Evolutionary conservation across 2,113 vertebrate genomes (phyloP).

Genomic region (Lepidothrix coronata): DNA sequence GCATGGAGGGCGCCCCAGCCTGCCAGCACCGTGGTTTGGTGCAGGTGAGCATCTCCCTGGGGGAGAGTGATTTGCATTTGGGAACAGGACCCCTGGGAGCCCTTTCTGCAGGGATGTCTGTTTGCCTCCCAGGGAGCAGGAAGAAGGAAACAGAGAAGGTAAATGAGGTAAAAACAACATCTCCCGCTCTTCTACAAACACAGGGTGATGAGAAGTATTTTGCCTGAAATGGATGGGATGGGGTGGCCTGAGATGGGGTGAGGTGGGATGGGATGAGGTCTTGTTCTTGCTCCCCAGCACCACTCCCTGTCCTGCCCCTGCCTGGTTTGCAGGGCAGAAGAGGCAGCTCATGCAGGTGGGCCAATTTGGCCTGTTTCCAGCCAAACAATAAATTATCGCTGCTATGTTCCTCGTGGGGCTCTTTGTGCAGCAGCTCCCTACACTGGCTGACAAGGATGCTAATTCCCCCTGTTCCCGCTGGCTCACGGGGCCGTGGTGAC

Average conservation of each 20-base stretch:
- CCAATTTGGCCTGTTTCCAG: not conserved
- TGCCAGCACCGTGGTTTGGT: accelerated
- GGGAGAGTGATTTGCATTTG: not conserved
- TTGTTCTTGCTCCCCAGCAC: not conserved
- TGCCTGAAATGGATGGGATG: not conserved
- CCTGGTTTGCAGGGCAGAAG: not conserved
- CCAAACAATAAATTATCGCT: not conserved
- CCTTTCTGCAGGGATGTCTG: not conserved
- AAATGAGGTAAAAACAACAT: not conserved
- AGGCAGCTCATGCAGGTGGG: not conserved
- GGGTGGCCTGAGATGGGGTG: not conserved
- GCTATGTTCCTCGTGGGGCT: not conserved
- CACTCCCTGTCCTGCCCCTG: not conserved
- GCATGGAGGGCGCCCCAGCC: not conserved
- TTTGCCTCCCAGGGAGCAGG: not conserved
- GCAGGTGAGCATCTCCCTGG: not conserved
- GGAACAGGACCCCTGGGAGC: not conserved
- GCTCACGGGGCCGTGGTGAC: not conserved
- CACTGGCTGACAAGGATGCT: not conserved
- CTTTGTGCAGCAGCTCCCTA: constrained; percentile 1
- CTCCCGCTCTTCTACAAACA: not conserved
- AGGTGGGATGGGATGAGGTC: accelerated
- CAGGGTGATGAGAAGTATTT: not conserved
- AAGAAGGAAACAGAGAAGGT: not conserved
- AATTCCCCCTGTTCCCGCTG: not conserved